Evolutionary conservation across 2,888 invertebrate genomes (phyloP), one percentile per base, ranked within the genome.

Genomic region (Macroteleia sp.): DNA sequence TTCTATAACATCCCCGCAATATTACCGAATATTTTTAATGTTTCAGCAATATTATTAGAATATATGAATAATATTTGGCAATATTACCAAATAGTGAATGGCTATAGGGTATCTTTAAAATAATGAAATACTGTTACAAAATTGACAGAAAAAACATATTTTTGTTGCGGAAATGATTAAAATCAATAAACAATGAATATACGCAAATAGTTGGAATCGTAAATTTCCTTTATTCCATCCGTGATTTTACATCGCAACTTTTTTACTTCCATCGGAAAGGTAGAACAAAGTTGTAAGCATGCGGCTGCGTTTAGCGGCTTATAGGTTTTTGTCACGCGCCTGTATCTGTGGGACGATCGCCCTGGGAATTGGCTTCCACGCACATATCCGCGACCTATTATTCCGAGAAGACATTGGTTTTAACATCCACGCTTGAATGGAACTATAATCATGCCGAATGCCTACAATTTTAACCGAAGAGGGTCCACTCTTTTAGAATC

Each of bases 351-450:
- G 69, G 69, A 77, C 80, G 75, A 77, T 71, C 75, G 59, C 54
- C 67, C 66, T 52, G 80, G 77, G 80, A 80, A 75, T 77, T 59
- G 71, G 30, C 62, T 71, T 64, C 36, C 67, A 77, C 71, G 59
- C 66, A 66, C 41, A 70, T 52, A 59, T 70, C 57, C 57, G 34
- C 62, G 71, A 52, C 62, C 71, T 50, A 64, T 52, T 52, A 79
- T 79, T 77, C 79, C 77, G 41, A 14, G 79, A 76, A 77, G 79
- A 71, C 75, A 76, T 79, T 73, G 71, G 66, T 44, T 79, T 70
- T 48, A 74, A 69, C 79, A 73, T 76, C 57, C 50, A 50, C 75
- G 57, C 56, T 69, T 71, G 69, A 74, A 73, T 73, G 66, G 59
- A 77, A 70, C 62, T 54, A 64, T 78, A 80, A 78, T 78, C 77